A percentile compares a stretch with the other conserved stretches of the same genome.
Conservation (phyloP, 2,113 vertebrate species). For the Telmatochromis brachygnathus region DNA sequence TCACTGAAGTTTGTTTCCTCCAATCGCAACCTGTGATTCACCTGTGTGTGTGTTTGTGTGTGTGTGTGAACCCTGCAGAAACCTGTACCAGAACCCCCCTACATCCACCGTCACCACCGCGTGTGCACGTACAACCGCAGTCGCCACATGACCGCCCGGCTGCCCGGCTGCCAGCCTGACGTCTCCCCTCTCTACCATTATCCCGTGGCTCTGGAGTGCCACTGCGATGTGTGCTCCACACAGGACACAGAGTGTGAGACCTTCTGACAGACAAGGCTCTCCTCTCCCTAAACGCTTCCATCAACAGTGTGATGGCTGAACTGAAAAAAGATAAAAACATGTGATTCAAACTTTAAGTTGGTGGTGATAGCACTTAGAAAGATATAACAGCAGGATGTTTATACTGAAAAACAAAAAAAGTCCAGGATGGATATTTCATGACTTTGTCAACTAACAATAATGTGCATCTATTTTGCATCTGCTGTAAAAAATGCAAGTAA, state of each 20-base stretch:
- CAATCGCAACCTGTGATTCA: background rate
- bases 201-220: slow-evolving; percentile 67
- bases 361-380: background rate
- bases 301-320: background rate
- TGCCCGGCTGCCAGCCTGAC: slow-evolving; percentile 63
- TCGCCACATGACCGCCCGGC: slow-evolving; percentile 53
- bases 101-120: slow-evolving; percentile 64
- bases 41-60: background rate
- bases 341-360: background rate
- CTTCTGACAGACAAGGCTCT: slow-evolving; percentile 33
- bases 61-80: slow-evolving; percentile 36
- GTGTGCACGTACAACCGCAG: slow-evolving; percentile 67
- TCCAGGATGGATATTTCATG: background rate
- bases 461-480: background rate
- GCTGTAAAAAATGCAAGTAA: background rate
- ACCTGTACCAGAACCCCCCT: slow-evolving; percentile 61
- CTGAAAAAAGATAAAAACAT: background rate
- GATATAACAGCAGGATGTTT: background rate
- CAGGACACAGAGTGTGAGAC: slow-evolving; percentile 72
- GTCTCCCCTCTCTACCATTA: slow-evolving; percentile 69
- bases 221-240: slow-evolving; percentile 66
- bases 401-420: background rate
- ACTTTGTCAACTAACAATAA: background rate
- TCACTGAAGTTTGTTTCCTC: background rate
- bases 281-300: background rate